Evolutionary conservation across 2,797 vertebrate genomes (phyloP), one percentile per base, ranked within the genome.

Genomic region (Lepus townsendii): DNA sequence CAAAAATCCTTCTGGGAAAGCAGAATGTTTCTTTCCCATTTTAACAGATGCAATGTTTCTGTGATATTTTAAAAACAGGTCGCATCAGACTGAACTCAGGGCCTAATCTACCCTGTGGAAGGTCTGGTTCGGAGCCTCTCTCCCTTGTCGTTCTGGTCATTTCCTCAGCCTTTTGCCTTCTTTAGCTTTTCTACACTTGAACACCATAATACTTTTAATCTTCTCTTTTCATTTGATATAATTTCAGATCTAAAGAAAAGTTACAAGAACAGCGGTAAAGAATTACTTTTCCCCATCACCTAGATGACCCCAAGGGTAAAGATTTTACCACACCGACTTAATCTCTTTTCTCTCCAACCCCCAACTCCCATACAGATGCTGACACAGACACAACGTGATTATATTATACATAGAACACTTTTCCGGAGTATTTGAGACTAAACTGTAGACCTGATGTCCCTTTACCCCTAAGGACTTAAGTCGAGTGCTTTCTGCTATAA

Each of bases 1-100:
- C 78, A 30, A 83, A 94, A 87, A 89, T 83, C 84, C 91, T 93
- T 47, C 68, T 84, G 38, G 76, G 78, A 91, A 80, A 94, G 77
- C 60, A 94, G 90, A 90, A 90, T 94, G 38, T 83, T 35, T 92
- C 54, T 88, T 73, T 65, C 65, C 69, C 71, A 95, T 76, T 93
- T 78, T 92, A 92, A 42, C 72, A 87, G 57, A 72, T 35, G 27
- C 30, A 90, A 50, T 32, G 19, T 66, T 90, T 9, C 79, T 91
- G 66, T 77, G 68, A 68, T 77, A 91, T 69, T 95, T 96, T 95
- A 42, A 42, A 42, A 42, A 42, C 38, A 42, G 38, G 38, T 42
- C 3, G 35, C 35, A 35, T 35, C 35, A 35, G 35, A 35, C 35
- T 35, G 35, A 35, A 35, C 42, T 47, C 42, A 47, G 42, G 60